Percentiles rank a stretch among this genome's conserved stretches.
phyloP scores from a whole-genome alignment of 2,113 vertebrate genomes.

The Pseudorhombus dupliciocellatus region DNA sequence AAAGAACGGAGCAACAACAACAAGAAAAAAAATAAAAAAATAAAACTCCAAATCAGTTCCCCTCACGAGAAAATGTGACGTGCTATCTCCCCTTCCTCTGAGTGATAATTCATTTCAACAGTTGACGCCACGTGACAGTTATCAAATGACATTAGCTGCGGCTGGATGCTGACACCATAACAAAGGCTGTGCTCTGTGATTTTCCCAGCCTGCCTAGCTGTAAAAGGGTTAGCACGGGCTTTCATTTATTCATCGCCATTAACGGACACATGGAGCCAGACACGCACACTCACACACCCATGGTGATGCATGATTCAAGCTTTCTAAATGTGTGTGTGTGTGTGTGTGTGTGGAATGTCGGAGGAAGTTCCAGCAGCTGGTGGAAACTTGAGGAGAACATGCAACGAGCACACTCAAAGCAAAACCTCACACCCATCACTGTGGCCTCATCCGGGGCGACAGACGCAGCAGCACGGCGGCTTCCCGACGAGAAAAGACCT shows the following conservation, averaged over 20 bases:
- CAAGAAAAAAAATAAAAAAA: too few relatives aligned
- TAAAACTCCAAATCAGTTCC: background rate
- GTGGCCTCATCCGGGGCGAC: background rate
- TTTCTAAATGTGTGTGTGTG: conserved; percentile 1
- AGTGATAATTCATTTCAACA: conserved; percentile 1
- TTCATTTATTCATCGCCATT: conserved; percentile 43
- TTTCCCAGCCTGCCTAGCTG: conserved; percentile 3
- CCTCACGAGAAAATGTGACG: background rate
- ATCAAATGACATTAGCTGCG: conserved; percentile 5
- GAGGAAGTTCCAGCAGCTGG: background rate
- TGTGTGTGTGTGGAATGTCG: background rate
- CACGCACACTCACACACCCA: background rate
- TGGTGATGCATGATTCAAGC: conserved; percentile 20
- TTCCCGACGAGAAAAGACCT: background rate
- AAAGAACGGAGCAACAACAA: background rate
- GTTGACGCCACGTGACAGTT: conserved; percentile 1
- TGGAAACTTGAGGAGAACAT: conserved; percentile 5
- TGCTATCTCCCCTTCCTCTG: background rate
- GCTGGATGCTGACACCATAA: background rate
- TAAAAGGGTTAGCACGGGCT: background rate
- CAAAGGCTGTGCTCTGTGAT: conserved; percentile 22
- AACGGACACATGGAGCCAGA: conserved; percentile 13
- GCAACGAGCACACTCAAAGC: background rate
- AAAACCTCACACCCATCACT: background rate
- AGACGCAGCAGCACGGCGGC: conserved; percentile 15